A percentile compares a stretch with the other conserved stretches of the same genome.
Evolutionary conservation across 2,113 vertebrate genomes (phyloP).

Genomic region (Etheostoma spectabile): DNA sequence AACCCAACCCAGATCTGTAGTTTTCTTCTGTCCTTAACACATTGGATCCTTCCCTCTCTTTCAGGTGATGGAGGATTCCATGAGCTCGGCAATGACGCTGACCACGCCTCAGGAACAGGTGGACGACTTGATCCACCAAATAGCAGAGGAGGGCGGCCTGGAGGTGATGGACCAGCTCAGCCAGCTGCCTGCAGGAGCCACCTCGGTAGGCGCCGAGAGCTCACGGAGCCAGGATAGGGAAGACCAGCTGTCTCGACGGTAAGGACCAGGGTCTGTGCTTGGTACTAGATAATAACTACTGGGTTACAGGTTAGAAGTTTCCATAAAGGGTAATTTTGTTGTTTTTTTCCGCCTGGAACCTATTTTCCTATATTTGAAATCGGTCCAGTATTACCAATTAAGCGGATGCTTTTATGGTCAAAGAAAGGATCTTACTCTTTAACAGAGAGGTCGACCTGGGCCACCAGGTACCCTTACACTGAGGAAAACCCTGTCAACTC

Average conservation of each 20-base stretch:
- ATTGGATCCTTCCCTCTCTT: not conserved
- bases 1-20: not conserved
- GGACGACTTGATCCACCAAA: slow-evolving; percentile 94
- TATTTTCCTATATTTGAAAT: too few relatives aligned
- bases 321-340: too few relatives aligned
- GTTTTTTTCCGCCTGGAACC: too few relatives aligned
- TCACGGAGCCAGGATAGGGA: slow-evolving; percentile 86
- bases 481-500: too few relatives aligned
- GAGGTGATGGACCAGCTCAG: slow-evolving; percentile 97
- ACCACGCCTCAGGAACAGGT: slow-evolving; percentile 97
- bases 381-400: too few relatives aligned
- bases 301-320: not conserved
- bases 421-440: too few relatives aligned
- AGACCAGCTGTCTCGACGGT: slow-evolving; percentile 94
- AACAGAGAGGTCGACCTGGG: too few relatives aligned
- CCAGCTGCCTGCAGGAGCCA: slow-evolving; percentile 92
- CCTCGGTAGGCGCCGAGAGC: slow-evolving; percentile 88
- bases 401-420: too few relatives aligned
- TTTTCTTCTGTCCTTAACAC: not conserved
- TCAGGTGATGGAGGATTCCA: slow-evolving; percentile 98
- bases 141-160: slow-evolving; percentile 94
- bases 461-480: too few relatives aligned
- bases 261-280: not conserved
- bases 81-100: slow-evolving; percentile 96
- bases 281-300: not conserved